Evolutionary conservation across 2,888 invertebrate genomes (phyloP), one percentile per base, ranked within the genome.

Genomic region (Ellobium chinense): DNA sequence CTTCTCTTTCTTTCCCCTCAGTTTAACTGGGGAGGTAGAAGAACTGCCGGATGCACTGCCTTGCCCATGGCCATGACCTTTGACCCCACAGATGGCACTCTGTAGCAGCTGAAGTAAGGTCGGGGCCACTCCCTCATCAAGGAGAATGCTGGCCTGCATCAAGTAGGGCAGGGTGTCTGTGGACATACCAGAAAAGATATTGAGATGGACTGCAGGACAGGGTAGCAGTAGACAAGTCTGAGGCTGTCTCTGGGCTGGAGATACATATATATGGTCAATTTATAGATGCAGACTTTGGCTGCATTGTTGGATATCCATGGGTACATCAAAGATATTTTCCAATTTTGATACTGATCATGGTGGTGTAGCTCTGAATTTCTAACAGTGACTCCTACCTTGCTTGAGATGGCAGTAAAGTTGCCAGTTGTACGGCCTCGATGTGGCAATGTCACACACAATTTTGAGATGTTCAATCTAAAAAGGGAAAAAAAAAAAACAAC

Each of bases 341-440:
- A n/a, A n/a, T n/a, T n/a, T n/a, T n/a, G n/a, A n/a, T n/a, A n/a
- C n/a, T n/a, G n/a, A n/a, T n/a, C n/a, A n/a, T n/a, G n/a, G n/a
- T n/a, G n/a, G n/a, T n/a, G n/a, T n/a, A n/a, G n/a, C n/a, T n/a
- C n/a, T n/a, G n/a, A n/a, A 18, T 46, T 46, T 46, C 46, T 46
- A 18, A 46, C 46, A 46, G 46, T 46, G 46, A 12, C 46, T 46
- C 9, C 80, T 85, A 91, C 92, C 89, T 86, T 90, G 87, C 58
- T 91, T 87, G 62, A 91, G 88, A 60, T 88, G 85, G 84, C 92
- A 93, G 83, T 91, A 92, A 62, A 96, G 95, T 93, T 99, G 98
- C 99, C 99, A 99, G 94, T 99, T 99, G 86, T 96, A 96, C 0
- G 98, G 97, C 76, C 99, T 96, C 75, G 96, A 95, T 74, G 96